Base-by-base conservation (phyloP, 2,888 invertebrate species). In the Plebejus argus region DNA sequence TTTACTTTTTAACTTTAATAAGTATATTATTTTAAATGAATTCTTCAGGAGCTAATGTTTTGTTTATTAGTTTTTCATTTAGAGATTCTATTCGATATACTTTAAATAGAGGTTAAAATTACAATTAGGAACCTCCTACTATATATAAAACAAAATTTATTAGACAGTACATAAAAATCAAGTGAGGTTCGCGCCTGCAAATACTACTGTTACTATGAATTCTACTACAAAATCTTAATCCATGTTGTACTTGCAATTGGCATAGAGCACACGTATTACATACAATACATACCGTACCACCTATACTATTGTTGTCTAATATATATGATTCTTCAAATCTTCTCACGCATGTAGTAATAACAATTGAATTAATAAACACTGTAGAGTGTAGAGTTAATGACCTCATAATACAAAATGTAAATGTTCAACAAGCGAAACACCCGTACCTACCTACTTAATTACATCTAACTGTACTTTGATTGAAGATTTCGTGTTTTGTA, bases 351-450 rank as follows among this genome's bases (percentile, higher is more conserved):
- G 15, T 39, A 74, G 12, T 35, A 71, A 8, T 39, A 74, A 53
- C 74, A 72, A 72, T 49, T 28, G 53, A 39, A 39, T 39, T 39
- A 74, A 74, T 74, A 53, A 49, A 53, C 28, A 74, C 49, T 53
- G 74, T 28, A 28, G 45, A 49, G 74, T 53, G 53, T 28, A 28
- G 45, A 49, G 74, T 74, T 53, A 74, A 74, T 28, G 53, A 74
- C 74, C 74, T 74, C 45, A 28, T 28, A 49, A 53, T 74, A 49
- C 28, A 28, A 74, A 33, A 74, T 74, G 49, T 45, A 33, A 49
- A 74, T 74, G 74, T 74, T 74, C 53, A 74, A 53, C 53, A 53
- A 74, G 28, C 74, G 74, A 74, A 74, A 74, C 74, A 15, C 18
- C 53, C 20, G 72, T 49, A 45, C 61, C 15, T 49, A 45, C 61